Conservation (phyloP, 2,888 invertebrate species). For the Tholera decimalis region DNA sequence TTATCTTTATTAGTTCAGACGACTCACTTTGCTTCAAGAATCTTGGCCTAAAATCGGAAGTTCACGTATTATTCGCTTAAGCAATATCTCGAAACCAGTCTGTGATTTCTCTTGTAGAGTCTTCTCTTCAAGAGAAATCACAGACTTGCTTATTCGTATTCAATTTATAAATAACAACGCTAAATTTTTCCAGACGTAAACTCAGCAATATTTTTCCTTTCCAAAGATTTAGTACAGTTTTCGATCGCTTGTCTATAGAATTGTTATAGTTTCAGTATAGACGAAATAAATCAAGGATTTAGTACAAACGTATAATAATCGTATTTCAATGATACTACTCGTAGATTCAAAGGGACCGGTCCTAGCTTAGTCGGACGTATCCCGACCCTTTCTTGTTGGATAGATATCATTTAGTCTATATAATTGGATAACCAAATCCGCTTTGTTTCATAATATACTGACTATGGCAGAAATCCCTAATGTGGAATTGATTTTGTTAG, state of each 20-base stretch:
- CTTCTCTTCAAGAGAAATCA: constrained; percentile 29
- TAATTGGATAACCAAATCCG: constrained; percentile 43
- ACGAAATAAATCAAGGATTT: constrained; percentile 36
- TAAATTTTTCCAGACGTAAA: constrained; percentile 43
- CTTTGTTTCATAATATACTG: constrained; percentile 22
- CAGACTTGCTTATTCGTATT: constrained; percentile 29
- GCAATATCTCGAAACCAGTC: constrained; percentile 23
- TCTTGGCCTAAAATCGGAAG: constrained; percentile 28
- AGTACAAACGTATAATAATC: constrained; percentile 39
- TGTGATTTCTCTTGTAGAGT: too few relatives aligned
- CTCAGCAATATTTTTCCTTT: constrained; percentile 29
- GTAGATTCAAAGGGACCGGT: constrained; percentile 36
- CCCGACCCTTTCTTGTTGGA: constrained; percentile 30
- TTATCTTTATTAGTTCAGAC: constrained; percentile 61
- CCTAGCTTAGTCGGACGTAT: constrained; percentile 45
- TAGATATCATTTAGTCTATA: constrained; percentile 37
- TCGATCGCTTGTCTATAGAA: constrained; percentile 11
- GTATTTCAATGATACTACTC: constrained; percentile 53
- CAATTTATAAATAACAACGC: constrained; percentile 35
- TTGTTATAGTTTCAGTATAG: constrained; percentile 29
- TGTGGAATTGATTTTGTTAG: background rate
- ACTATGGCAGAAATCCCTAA: background rate
- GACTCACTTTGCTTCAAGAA: constrained; percentile 27
- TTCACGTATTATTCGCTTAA: constrained; percentile 38
- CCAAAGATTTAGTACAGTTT: constrained; percentile 16